phyloP scores from a whole-genome alignment of 2,797 vertebrate species.

The Sebastes baramenuke region DNA sequence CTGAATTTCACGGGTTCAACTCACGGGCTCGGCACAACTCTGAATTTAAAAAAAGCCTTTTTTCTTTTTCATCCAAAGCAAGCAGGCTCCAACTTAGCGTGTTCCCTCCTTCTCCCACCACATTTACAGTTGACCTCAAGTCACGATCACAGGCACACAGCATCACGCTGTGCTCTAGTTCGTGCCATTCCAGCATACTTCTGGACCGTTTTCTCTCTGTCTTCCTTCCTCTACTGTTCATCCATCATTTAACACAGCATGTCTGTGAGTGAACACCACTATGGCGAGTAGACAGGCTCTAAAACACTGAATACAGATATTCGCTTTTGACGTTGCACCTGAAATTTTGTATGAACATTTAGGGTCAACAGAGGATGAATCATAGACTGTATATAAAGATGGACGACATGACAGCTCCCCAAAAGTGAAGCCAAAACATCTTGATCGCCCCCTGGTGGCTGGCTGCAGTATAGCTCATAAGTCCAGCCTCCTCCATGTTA shows the following conservation, averaged over 20 bases:
- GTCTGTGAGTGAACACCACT: constrained; percentile 24
- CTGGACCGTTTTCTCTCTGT: background rate
- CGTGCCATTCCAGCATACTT: background rate
- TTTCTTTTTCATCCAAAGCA: constrained; percentile 7
- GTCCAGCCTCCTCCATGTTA: background rate
- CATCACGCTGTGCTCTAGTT: constrained; percentile 15
- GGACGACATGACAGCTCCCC: no score
- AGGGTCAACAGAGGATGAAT: background rate
- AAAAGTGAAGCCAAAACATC: no score
- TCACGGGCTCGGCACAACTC: background rate
- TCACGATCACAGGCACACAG: constrained; percentile 9
- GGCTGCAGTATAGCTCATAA: background rate
- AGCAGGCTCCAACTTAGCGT: no score
- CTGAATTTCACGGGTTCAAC: constrained; percentile 8
- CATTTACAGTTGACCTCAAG: constrained; percentile 10
- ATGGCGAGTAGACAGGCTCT: background rate
- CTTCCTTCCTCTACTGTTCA: constrained; percentile 33
- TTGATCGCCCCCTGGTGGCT: no score
- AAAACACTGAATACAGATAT: constrained; percentile 8
- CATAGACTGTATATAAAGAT: no score
- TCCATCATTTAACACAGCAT: constrained; percentile 59
- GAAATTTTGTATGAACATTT: background rate
- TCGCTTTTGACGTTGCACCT: background rate
- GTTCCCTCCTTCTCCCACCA: background rate
- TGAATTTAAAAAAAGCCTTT: background rate